phyloP scores from a whole-genome alignment of 2,797 vertebrate genomes.

The Phrynocephalus forsythii region DNA sequence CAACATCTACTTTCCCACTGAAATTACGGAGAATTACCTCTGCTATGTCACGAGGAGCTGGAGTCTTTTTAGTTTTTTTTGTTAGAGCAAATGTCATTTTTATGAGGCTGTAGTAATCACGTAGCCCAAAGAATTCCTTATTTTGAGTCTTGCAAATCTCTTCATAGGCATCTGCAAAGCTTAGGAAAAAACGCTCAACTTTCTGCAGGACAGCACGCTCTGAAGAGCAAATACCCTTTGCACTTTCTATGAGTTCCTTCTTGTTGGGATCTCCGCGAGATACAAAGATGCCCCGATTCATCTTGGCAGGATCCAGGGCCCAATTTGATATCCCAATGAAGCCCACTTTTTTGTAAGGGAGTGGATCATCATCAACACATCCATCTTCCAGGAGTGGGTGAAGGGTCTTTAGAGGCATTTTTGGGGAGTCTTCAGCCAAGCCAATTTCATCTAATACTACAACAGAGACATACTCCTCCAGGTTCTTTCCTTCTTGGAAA shows the following conservation, averaged over 20 bases:
- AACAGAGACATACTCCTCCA: constrained; percentile 91
- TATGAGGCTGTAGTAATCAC: constrained; percentile 97
- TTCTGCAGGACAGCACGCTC: constrained; percentile 83
- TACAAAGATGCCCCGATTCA: constrained; percentile 97
- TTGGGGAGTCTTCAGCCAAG: constrained; percentile 94
- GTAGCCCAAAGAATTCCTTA: constrained; percentile 95
- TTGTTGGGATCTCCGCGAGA: constrained; percentile 88
- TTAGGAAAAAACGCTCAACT: constrained; percentile 84
- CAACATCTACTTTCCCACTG: constrained; percentile 87
- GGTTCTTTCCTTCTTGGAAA: constrained; percentile 95
- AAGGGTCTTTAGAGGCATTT: constrained; percentile 96
- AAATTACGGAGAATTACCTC: constrained; percentile 92
- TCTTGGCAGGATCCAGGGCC: constrained; percentile 97
- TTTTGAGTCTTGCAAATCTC: constrained; percentile 80
- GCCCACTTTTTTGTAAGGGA: constrained; percentile 94
- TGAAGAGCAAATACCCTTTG: constrained; percentile 90
- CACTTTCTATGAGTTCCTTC: constrained; percentile 89
- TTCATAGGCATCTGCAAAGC: constrained; percentile 88
- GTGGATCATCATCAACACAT: constrained; percentile 91
- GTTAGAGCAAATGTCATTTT: constrained; percentile 92
- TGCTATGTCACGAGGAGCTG: constrained; percentile 77
- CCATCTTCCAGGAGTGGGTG: constrained; percentile 96
- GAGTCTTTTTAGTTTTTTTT: constrained; percentile 77
- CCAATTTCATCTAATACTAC: constrained; percentile 98
- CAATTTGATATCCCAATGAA: constrained; percentile 98